Evolutionary conservation across 2,113 vertebrate genomes (phyloP), one percentile per base, ranked within the genome.

Genomic region (Notarius quadriscutis): DNA sequence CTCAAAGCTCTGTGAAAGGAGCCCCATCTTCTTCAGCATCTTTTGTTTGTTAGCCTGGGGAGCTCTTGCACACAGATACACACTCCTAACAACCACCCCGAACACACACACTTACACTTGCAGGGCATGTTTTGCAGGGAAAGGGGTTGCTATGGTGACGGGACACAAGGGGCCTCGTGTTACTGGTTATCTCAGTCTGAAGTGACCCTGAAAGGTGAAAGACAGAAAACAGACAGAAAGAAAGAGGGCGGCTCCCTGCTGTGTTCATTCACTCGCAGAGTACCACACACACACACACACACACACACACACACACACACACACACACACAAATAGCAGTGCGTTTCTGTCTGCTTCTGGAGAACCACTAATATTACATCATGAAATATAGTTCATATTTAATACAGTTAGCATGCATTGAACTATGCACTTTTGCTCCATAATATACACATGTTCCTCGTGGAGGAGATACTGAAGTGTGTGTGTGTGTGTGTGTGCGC

Each of bases 101-200:
- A 17, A 79, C 58, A 75, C 14, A 79, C 72, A 86, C 81, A 86
- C 86, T 74, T 53, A 51, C 41, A 69, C 80, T 22, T 58, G 78
- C 41, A 87, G 50, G 78, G 87, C 81, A 58, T 84, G 75, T 86
- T 91, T 86, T 74, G 51, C 88, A 87, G 86, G 83, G 81, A 77
- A 41, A 41, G 7, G 50, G 25, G 88, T 89, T 91, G 81, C 86
- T 74, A 91, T 89, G 75, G 88, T 84, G 81, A 91, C 77, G 84
- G 71, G 65, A 87, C 83, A 83, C 87, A 72, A 81, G 69, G 81
- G 86, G 88, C 78, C 84, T 90, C 81, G 74, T 82, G 80, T 87
- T 85, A 87, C 63, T 87, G 85, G 85, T 83, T 88, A 80, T 87
- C 83, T 77, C 81, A 15, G 74, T 86, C 63, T 86, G 86, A 89